Evolutionary conservation across 2,113 vertebrate genomes (phyloP).

Genomic region (Petaurus breviceps): DNA sequence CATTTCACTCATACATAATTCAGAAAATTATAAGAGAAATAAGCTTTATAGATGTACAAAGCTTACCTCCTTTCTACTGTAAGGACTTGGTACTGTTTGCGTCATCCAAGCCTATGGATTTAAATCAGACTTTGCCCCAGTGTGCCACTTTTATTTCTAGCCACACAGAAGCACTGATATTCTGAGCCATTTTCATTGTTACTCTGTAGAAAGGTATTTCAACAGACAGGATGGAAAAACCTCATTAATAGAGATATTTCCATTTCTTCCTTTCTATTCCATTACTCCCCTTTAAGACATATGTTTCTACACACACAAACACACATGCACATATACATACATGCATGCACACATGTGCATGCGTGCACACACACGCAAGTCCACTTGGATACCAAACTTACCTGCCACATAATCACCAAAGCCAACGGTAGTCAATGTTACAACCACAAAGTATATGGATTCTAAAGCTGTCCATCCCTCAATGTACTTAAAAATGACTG

Average conservation of each 20-base stretch:
- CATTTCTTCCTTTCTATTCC: background rate
- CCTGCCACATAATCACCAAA: constrained; percentile 99
- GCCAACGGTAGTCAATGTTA: constrained; percentile 97
- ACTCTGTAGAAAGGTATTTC: background rate
- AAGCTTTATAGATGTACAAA: constrained; percentile 25
- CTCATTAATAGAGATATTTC: background rate
- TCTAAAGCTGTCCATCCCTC: constrained; percentile 97
- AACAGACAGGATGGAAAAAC: background rate
- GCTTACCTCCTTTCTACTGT: background rate
- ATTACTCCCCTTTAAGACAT: background rate
- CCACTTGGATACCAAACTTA: constrained; percentile 66
- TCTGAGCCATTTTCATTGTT: background rate
- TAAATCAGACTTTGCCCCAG: background rate
- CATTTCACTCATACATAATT: constrained; percentile 70
- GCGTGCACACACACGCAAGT: background rate
- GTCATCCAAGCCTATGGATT: background rate
- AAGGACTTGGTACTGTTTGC: constrained; percentile 48
- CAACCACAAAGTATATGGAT: constrained; percentile 97
- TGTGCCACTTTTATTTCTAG: background rate
- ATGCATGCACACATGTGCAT: background rate
- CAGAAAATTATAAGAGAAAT: background rate
- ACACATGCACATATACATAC: background rate
- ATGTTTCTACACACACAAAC: background rate
- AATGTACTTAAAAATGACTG: constrained; percentile 95
- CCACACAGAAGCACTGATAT: background rate